Base-by-base conservation (phyloP, 2,797 vertebrate genomes). In the Tinamus major region DNA sequence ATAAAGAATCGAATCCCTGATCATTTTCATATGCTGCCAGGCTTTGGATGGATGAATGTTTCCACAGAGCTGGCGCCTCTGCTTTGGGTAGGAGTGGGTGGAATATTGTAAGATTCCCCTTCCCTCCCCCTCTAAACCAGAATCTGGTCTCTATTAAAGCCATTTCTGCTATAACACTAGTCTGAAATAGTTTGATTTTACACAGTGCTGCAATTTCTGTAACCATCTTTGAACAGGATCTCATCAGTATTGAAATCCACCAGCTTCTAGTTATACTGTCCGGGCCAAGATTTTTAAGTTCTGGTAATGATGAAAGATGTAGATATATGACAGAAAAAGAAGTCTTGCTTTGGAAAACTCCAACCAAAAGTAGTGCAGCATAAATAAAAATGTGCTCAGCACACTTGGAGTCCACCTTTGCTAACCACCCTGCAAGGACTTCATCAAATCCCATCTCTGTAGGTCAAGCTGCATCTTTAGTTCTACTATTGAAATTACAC, bases 81-180 rank as follows among this genome's bases (percentile, higher is more conserved):
- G 64, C 86, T 94, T 96, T 93, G 92, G 93, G 79, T 87, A 94
- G 88, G 58, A 94, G 74, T 42, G 91, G 78, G 80, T 81, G 86
- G 90, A 94, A 95, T 92, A 95, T 24, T 89, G 89, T 88, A 95
- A 89, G 93, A 97, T 95, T 96, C 88, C 91, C 93, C 85, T 80
- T 93, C 85, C 82, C 80, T 95, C 89, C 83, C 85, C 85, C 78
- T 80, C 75, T 63, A 62, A 82, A 83, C 67, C 67, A 75, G 94
- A 95, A 96, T 97, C 96, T 98, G 98, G 96, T 97, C 96, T 97
- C 94, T 90, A 98, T 98, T 98, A 97, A 91, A 92, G 86, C 59
- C 89, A 91, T 95, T 95, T 94, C 20, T 14, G 67, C 86, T 81
- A 48, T 31, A 95, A 92, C 93, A 93, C 95, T 74, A 68, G 91